Percentiles rank a stretch among this genome's conserved stretches.
Evolutionary conservation across 2,888 invertebrate genomes (phyloP).

Genomic region (Drepanosiphum platanoidis): DNA sequence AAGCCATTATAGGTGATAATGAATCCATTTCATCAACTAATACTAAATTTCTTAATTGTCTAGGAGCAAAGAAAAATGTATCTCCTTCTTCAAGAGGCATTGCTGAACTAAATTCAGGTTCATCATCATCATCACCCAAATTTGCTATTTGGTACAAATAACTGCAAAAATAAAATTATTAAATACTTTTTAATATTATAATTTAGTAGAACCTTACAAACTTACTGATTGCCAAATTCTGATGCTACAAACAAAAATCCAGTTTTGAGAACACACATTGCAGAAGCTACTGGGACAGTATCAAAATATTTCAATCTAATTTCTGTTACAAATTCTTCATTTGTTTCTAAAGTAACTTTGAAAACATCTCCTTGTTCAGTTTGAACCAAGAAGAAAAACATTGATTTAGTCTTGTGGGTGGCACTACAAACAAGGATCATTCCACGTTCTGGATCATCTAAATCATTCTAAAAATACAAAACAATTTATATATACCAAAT

Average conservation of each 20-base stretch:
- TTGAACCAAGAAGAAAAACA: conserved; percentile 99
- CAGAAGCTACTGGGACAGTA: conserved; percentile 94
- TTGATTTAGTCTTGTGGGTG: conserved; percentile 98
- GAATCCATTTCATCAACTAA: conserved; percentile 97
- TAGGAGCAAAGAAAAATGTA: conserved; percentile 97
- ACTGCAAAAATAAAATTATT: conserved; percentile 71
- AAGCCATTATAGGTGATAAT: conserved; percentile 87
- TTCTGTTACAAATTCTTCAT: conserved; percentile 98
- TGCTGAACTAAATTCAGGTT: conserved; percentile 97
- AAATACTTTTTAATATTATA: not conserved
- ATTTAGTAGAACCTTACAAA: conserved; percentile 66
- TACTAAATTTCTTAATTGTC: conserved; percentile 91
- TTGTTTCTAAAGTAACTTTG: conserved; percentile 95
- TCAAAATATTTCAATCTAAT: conserved; percentile 99
- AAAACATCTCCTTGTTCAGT: conserved; percentile 98
- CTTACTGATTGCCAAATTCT: conserved; percentile 99
- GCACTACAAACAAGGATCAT: conserved; percentile 99
- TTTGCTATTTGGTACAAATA: conserved; percentile 99
- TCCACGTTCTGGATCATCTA: conserved; percentile 98
- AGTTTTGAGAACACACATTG: conserved; percentile 98
- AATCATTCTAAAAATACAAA: conserved; percentile 77
- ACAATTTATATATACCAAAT: not conserved
- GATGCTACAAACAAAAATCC: conserved; percentile 98
- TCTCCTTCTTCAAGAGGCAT: conserved; percentile 99
- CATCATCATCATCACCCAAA: conserved; percentile 98